Evolutionary conservation across 2,888 invertebrate species (phyloP).

Genomic region (Apoda limacodes): DNA sequence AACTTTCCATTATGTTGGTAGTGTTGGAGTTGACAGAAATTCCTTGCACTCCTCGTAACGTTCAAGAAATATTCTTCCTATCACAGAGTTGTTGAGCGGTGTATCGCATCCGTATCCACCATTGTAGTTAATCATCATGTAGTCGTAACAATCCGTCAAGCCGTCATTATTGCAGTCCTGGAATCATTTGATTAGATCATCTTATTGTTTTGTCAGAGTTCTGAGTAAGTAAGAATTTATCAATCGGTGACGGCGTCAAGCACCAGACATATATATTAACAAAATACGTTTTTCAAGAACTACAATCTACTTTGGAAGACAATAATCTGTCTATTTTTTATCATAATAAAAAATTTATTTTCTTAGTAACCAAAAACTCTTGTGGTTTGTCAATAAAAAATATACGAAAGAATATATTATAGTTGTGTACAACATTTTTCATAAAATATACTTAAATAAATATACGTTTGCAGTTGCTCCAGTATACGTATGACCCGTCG

Average conservation of each 20-base stretch:
- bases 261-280: too few species aligned
- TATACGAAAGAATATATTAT: too few species aligned
- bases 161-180: slow-evolving; percentile 75
- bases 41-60: slow-evolving; percentile 42
- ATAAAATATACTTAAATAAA: too few species aligned
- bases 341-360: not conserved
- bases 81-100: slow-evolving; percentile 40
- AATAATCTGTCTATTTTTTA: not conserved
- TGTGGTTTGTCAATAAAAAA: not conserved
- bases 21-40: too few species aligned
- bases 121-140: slow-evolving; percentile 73
- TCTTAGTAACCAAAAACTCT: too few species aligned
- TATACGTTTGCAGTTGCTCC: too few species aligned
- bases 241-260: not conserved
- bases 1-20: too few species aligned
- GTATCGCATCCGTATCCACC: slow-evolving; percentile 66
- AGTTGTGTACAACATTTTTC: too few species aligned
- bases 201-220: too few species aligned
- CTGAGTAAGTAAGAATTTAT: slow-evolving; percentile 6
- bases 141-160: slow-evolving; percentile 73
- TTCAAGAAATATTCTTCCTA: slow-evolving; percentile 50
- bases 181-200: slow-evolving; percentile 15
- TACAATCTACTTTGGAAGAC: too few species aligned
- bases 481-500: too few species aligned
- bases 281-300: too few species aligned